Evolutionary conservation across 2,888 invertebrate species (phyloP).

Genomic region (Tromatobia lineatoria): DNA sequence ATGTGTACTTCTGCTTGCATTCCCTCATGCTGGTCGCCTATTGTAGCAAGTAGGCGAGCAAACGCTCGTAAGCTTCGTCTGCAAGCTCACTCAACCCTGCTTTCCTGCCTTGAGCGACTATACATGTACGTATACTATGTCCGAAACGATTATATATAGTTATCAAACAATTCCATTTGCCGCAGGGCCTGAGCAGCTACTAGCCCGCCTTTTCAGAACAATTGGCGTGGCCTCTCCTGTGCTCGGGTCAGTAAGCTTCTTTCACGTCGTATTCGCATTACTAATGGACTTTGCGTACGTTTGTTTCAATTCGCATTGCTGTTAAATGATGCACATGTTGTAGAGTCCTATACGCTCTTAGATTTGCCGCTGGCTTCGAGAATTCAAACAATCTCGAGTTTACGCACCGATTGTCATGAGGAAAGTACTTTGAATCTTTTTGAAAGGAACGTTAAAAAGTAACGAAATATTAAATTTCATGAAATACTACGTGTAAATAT

Average conservation of each 20-base stretch:
- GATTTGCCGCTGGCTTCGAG: neutral
- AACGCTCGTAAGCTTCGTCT: slow-evolving; percentile 29
- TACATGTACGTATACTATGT: neutral
- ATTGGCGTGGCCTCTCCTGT: neutral
- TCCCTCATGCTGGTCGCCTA: slow-evolving; percentile 22
- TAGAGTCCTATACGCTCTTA: neutral
- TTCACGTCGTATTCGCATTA: slow-evolving; percentile 1
- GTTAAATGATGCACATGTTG: neutral
- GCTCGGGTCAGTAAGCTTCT: slow-evolving; percentile 16
- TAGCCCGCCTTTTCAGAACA: neutral
- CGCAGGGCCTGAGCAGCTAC: neutral
- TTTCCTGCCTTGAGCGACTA: neutral
- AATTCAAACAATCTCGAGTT: neutral
- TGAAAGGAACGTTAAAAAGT: too few species aligned
- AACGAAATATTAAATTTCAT: too few species aligned
- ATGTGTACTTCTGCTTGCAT: neutral
- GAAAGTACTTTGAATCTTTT: neutral
- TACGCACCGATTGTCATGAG: neutral
- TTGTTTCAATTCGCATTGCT: neutral
- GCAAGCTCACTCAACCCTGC: slow-evolving; percentile 2
- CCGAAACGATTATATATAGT: slow-evolving; percentile 6
- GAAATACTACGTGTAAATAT: too few species aligned
- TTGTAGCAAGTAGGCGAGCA: slow-evolving; percentile 16
- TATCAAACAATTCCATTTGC: slow-evolving; percentile 14
- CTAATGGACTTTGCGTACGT: slow-evolving; percentile 1